Evolutionary conservation across 2,797 vertebrate genomes (phyloP).

Genomic region (Labeo calbasu): DNA sequence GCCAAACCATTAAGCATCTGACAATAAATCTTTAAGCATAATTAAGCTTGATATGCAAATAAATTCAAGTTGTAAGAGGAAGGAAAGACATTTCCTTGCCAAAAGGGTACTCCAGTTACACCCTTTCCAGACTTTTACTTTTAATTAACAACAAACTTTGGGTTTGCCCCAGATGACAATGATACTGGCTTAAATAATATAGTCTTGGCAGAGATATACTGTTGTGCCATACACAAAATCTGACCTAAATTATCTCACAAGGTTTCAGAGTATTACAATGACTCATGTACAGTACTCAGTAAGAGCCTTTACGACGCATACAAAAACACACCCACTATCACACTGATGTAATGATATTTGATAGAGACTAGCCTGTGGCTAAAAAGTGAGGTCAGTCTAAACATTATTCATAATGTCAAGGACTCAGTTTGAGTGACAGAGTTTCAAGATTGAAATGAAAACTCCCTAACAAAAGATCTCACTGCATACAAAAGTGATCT

Average conservation of each 20-base stretch:
- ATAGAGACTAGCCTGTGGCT: neutral
- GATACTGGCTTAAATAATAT: neutral
- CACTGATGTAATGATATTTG: neutral
- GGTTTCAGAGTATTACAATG: slow-evolving; percentile 11
- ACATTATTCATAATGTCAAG: slow-evolving; percentile 10
- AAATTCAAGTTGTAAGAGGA: slow-evolving; percentile 10
- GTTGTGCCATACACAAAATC: neutral
- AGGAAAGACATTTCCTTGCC: slow-evolving; percentile 17
- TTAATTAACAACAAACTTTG: neutral
- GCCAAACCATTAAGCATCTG: neutral
- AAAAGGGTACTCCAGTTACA: slow-evolving; percentile 16
- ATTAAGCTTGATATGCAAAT: slow-evolving; percentile 10
- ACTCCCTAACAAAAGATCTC: slow-evolving; percentile 3
- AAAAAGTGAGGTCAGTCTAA: neutral
- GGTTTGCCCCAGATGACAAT: neutral
- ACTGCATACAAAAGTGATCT: neutral
- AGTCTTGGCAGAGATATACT: neutral
- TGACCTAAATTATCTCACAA: slow-evolving; percentile 40
- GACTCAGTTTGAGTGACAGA: neutral
- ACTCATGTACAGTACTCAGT: slow-evolving; percentile 11
- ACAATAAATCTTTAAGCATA: slow-evolving; percentile 24
- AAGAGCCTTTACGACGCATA: neutral
- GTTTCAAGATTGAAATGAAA: slow-evolving; percentile 8
- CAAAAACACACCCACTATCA: neutral
- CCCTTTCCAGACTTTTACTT: slow-evolving; percentile 15